phyloP scores from a whole-genome alignment of 2,797 vertebrate genomes.

The Malurus leucopterus region DNA sequence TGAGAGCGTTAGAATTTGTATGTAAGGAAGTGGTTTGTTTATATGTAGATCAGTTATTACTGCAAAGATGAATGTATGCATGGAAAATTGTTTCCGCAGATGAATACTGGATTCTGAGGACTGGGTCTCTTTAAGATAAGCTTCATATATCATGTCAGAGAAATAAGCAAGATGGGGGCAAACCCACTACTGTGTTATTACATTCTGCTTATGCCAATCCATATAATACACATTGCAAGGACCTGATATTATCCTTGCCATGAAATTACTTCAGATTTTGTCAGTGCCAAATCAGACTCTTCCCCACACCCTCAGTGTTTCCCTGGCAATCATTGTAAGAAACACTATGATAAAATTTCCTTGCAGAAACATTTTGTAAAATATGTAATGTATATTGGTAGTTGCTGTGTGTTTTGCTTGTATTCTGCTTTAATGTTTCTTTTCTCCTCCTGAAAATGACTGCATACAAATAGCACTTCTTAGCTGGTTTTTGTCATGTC shows the following conservation, averaged over 20 bases:
- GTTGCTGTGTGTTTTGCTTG: neutral
- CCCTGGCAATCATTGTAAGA: neutral
- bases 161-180: neutral
- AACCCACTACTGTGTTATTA: neutral
- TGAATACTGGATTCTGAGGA: neutral
- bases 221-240: neutral
- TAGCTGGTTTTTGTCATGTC: neutral
- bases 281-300: neutral
- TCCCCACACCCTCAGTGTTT: neutral
- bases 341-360: neutral
- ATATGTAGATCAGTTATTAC: conserved; percentile 27
- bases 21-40: conserved; percentile 26
- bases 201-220: neutral
- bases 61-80: neutral
- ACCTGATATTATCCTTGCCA: neutral
- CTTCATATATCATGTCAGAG: neutral
- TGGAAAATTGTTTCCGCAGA: neutral
- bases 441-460: neutral
- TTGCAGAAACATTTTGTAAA: neutral
- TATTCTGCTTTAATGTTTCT: neutral
- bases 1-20: conserved; percentile 32
- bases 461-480: neutral
- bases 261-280: neutral
- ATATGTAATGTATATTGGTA: neutral
- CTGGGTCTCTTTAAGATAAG: neutral